Evolutionary conservation across 2,797 vertebrate genomes (phyloP).

Genomic region (Uromys caudimaculatus): DNA sequence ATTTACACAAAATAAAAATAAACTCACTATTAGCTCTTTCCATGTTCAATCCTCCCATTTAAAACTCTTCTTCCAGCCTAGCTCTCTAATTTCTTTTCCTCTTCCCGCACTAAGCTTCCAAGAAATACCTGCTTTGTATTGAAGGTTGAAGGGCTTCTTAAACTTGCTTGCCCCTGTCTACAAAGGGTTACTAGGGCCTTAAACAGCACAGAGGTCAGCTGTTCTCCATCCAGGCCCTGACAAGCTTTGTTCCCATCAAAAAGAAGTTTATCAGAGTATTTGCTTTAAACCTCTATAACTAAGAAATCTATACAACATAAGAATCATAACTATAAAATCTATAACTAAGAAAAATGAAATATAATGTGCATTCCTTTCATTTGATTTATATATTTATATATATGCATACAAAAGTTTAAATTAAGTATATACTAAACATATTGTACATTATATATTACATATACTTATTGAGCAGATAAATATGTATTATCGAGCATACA

Average conservation of each 20-base stretch:
- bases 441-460: neutral
- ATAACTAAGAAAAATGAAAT: neutral
- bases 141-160: neutral
- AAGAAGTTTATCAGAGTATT: neutral
- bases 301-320: neutral
- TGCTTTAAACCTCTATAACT: neutral
- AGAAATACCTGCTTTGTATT: neutral
- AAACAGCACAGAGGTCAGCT: neutral
- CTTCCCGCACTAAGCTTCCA: neutral
- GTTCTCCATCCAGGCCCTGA: neutral
- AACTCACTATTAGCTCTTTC: constrained; percentile 7
- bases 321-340: neutral
- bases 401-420: neutral
- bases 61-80: neutral
- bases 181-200: neutral
- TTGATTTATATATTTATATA: neutral
- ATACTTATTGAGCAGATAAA: neutral
- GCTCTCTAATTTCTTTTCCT: neutral
- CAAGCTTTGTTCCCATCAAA: neutral
- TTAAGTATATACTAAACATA: neutral
- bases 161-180: neutral
- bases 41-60: neutral
- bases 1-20: constrained; percentile 1
- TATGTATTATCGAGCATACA: neutral
- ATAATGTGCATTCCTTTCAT: neutral